Percentiles rank a stretch among this genome's conserved stretches.
Conservation (phyloP, 2,797 vertebrate genomes). For the Erithacus rubecula region DNA sequence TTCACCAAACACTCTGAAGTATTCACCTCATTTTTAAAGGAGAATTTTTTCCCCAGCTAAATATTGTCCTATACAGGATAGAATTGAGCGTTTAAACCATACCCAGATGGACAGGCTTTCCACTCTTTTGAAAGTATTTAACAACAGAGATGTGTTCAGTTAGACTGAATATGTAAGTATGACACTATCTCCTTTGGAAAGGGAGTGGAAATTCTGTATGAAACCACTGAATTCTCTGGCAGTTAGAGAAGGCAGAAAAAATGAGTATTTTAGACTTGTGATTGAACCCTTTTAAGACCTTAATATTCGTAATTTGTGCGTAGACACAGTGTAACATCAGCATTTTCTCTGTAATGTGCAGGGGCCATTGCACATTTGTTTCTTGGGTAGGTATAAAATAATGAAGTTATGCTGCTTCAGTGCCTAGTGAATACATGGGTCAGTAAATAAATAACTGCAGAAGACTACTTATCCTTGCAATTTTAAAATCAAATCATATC, state of each 20-base stretch:
- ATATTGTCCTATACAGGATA: not conserved
- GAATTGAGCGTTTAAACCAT: not conserved
- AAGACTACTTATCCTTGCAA: not conserved
- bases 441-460: not conserved
- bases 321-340: not conserved
- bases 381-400: not conserved
- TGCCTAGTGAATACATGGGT: accelerated
- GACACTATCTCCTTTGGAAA: not conserved
- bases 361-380: not conserved
- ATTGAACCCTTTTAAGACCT: not conserved
- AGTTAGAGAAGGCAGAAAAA: not conserved
- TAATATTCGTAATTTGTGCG: not conserved
- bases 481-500: not conserved
- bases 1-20: not conserved
- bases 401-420: not conserved
- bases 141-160: not conserved
- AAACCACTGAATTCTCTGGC: not conserved
- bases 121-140: not conserved
- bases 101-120: not conserved
- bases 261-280: not conserved
- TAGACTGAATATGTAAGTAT: not conserved
- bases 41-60: not conserved
- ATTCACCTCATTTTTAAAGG: not conserved
- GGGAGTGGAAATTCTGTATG: not conserved
- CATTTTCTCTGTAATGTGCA: not conserved